Evolutionary conservation across 2,797 vertebrate species (phyloP), one percentile per base, ranked within the genome.

Genomic region (Tenualosa thibaudeaui): DNA sequence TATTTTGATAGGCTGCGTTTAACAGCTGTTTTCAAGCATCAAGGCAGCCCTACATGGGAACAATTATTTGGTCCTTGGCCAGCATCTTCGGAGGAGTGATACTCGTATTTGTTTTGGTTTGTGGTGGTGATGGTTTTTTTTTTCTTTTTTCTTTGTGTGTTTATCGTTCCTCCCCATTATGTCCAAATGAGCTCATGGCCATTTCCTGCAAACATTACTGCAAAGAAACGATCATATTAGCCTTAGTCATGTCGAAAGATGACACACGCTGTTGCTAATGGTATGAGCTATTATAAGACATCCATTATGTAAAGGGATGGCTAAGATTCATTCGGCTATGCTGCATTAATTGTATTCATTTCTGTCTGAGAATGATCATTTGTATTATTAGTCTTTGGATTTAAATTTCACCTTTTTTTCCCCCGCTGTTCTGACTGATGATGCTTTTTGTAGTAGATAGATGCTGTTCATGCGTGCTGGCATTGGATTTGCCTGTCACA

Each of bases 1-100:
- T 90, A 90, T 90, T 92, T 91, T 88, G 82, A 89, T 87, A 85
- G 71, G 84, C 83, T 46, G 53, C 82, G 75, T 86, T 88, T 85
- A 81, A 81, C 90, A 88, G 86, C 84, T 88, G 89, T 86, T 86
- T 60, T 78, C 71, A 78, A 22, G 40, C 71, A 46, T 78, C 37
- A 78, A 43, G 71, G 17, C 71, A 19, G 71, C 17, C 71, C 62
- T 22, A 75, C 43, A 75, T 46, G 71, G 71, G 37, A 78, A 78
- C 71, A 78, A 43, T 78, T 78, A 78, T 78, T 78, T 78, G 71
- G 68, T 75, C 37, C 17, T 37, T 75, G 15, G 71, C 71, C 71
- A 46, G 71, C 71, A 46, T 78, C 71, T 78, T 40, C 7, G 40
- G 71, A 78, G 71, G 37, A 78, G 22, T 17, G 40, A 19, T 40